These are phyloP conservation scores for Melanaphis sacchari DNA, from an alignment of 1,140 invertebrate species.

Conservation along the genomic window DNA sequence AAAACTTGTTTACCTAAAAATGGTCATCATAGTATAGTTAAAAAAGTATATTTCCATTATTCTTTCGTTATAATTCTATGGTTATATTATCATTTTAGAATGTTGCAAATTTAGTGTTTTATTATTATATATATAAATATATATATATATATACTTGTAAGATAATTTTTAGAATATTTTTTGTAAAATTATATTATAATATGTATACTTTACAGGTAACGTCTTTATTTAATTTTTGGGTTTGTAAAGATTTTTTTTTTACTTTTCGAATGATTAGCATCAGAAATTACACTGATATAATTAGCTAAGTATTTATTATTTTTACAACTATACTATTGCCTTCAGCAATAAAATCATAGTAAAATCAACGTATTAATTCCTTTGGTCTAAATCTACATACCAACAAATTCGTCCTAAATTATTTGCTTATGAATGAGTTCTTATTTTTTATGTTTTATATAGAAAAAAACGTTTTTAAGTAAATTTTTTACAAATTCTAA, in stretches of 20 bases:
- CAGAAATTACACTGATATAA: background rate
- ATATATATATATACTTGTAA: too few species aligned
- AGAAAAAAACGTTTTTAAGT: background rate
- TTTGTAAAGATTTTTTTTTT: background rate
- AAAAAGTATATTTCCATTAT: too few species aligned
- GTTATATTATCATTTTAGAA: too few species aligned
- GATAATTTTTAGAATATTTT: background rate
- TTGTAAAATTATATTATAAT: background rate
- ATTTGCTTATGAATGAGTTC: background rate
- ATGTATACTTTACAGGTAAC: background rate
- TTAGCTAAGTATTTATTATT: background rate
- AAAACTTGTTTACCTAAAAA: background rate
- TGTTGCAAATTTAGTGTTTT: too few species aligned
- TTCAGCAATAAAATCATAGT: background rate
- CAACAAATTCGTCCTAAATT: background rate
- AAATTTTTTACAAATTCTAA: background rate
- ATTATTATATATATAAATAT: too few species aligned
- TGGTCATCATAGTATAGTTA: background rate
- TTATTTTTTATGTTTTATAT: background rate
- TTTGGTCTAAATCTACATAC: background rate
- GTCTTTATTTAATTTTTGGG: background rate
- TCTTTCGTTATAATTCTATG: too few species aligned
- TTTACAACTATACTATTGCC: background rate
- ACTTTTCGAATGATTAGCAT: background rate
- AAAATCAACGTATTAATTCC: background rate